phyloP scores from a whole-genome alignment of 1,140 invertebrate species.

The Dendroctonus valens region DNA sequence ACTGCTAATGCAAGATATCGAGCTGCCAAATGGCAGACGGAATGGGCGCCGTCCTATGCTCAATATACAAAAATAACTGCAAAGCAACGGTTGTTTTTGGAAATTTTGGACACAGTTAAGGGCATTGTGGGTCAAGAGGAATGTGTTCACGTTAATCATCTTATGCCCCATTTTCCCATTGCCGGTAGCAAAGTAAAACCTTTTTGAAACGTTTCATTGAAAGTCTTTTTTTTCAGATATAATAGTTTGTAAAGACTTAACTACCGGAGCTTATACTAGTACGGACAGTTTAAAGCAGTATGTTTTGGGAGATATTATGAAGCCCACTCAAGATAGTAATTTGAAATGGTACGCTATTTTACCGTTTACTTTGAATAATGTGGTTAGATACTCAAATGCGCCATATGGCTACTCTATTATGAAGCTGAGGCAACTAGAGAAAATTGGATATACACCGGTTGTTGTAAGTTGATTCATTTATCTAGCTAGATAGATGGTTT shows the following conservation, averaged over 20 bases:
- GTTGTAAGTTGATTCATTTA: constrained; percentile 54
- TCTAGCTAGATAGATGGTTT: not conserved
- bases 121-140: constrained; percentile 48
- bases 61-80: constrained; percentile 49
- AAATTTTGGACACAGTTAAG: constrained; percentile 47
- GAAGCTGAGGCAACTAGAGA: constrained; percentile 57
- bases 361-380: constrained; percentile 50
- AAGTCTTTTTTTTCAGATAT: constrained; percentile 50
- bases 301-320: constrained; percentile 51
- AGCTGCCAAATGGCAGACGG: constrained; percentile 52
- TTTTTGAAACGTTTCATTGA: constrained; percentile 2
- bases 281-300: constrained; percentile 45
- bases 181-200: constrained; percentile 45
- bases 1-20: constrained; percentile 43
- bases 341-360: constrained; percentile 54
- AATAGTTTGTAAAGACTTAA: constrained; percentile 54
- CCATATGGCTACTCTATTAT: constrained; percentile 51
- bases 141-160: constrained; percentile 52
- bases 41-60: constrained; percentile 52
- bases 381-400: constrained; percentile 46
- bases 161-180: constrained; percentile 59
- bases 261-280: constrained; percentile 48
- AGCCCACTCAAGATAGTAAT: constrained; percentile 44
- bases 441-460: constrained; percentile 59
- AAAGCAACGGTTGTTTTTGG: constrained; percentile 52